Percentiles rank a stretch among this genome's conserved stretches.
Conservation (phyloP, 92 coral and sea anemone genomes). For the Paragorgia papillata region DNA sequence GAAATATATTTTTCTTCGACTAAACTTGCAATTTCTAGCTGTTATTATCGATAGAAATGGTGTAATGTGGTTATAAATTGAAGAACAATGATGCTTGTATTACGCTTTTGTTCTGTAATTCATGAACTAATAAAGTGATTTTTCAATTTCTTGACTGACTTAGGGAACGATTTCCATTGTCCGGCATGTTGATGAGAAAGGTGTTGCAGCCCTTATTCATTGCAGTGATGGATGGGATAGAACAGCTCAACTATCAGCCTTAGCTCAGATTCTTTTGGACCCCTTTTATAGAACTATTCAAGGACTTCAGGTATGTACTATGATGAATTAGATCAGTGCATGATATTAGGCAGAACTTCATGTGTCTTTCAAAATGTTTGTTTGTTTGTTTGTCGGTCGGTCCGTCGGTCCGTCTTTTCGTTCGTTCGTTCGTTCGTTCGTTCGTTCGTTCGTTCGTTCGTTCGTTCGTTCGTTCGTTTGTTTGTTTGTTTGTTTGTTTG, state of each 20-base stretch:
- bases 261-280: constrained; percentile 87
- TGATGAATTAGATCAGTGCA: background rate
- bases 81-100: no score
- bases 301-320: constrained; percentile 78
- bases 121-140: background rate
- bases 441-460: no score
- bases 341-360: background rate
- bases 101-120: no score
- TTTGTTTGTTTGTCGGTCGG: no score
- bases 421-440: no score
- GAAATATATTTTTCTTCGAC: no score
- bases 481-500: background rate
- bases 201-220: constrained; percentile 92
- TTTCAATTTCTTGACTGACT: background rate
- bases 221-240: constrained; percentile 99
- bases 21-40: no score
- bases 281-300: constrained; percentile 88
- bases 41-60: no score
- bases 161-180: constrained; percentile 95
- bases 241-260: constrained; percentile 91
- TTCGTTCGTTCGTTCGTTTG: background rate
- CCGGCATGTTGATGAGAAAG: constrained; percentile 86
- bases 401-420: no score
- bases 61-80: no score
- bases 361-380: no score